These are phyloP conservation scores for Mellilla xanthometata DNA, from an alignment of 2,888 invertebrate species.

Conservation along the genomic window DNA sequence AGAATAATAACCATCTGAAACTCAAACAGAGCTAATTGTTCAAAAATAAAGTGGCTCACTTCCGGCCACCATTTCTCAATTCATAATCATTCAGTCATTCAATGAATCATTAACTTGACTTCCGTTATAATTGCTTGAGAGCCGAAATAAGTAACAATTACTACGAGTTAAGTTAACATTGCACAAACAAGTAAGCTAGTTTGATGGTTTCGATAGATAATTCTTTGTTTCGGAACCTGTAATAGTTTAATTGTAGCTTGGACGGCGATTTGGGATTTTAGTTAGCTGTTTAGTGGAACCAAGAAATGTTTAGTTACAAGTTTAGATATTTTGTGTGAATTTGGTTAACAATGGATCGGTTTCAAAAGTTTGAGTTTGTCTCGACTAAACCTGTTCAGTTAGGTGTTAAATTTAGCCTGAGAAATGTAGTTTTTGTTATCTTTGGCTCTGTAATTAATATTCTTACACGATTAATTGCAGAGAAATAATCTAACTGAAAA, in stretches of 20 bases:
- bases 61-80: slow-evolving; percentile 22
- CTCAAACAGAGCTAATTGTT: slow-evolving; percentile 22
- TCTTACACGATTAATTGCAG: too few relatives aligned
- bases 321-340: slow-evolving; percentile 6
- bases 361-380: slow-evolving; percentile 1
- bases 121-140: slow-evolving; percentile 62
- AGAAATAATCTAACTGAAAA: too few relatives aligned
- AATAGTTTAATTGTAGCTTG: slow-evolving; percentile 48
- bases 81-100: slow-evolving; percentile 55
- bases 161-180: slow-evolving; percentile 55
- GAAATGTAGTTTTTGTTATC: too few relatives aligned
- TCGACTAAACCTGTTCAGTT: too few relatives aligned
- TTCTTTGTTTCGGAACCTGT: slow-evolving; percentile 45
- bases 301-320: slow-evolving; percentile 5
- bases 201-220: slow-evolving; percentile 47
- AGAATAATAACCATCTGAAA: slow-evolving; percentile 16
- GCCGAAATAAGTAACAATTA: slow-evolving; percentile 46
- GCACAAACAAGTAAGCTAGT: slow-evolving; percentile 40
- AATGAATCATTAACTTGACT: slow-evolving; percentile 53
- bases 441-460: too few relatives aligned
- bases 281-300: slow-evolving; percentile 4
- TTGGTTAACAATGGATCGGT: slow-evolving; percentile 8
- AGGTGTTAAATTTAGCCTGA: too few relatives aligned
- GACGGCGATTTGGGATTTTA: slow-evolving; percentile 7
- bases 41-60: slow-evolving; percentile 16